Base-by-base conservation (phyloP, 1,140 invertebrate species). In the Caenorhabditis inopinata region DNA sequence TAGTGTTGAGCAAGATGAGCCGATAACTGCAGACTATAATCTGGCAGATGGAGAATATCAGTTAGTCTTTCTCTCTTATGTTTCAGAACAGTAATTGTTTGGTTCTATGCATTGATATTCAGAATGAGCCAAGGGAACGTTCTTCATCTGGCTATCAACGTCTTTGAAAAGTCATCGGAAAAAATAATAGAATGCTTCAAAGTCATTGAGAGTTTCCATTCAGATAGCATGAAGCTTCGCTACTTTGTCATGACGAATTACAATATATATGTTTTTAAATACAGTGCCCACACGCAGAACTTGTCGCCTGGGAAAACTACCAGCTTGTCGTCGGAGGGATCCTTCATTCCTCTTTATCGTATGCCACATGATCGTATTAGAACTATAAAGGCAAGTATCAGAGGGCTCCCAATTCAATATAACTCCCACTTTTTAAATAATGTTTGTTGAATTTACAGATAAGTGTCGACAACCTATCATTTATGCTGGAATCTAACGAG, bases 91-190 rank as follows among this genome's bases (percentile, higher is more conserved):
- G n/a, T n/a, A 42, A 42, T 42, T 42, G 38, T n/a, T n/a, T n/a
- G n/a, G n/a, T n/a, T n/a, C n/a, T n/a, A n/a, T n/a, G n/a, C n/a
- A 42, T 5, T 38, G 0, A 21, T 9, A 38, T 68, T 18, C 32
- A 68, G 58, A 38, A 68, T 68, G 58, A 68, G 58, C 58, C 58
- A 68, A 68, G 58, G 58, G 21, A 32, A 68, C 32, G 32, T 68
- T 9, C 32, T 68, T 1, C n/a, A 68, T 9, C 58, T 68, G 6
- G 58, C 58, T 9, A 68, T 68, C 29, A 38, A 68, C 58, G n/a
- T 68, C 4, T 68, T 68, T 18, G 58, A 68, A 6, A 38, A 42
- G 16, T 68, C 29, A 9, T 68, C 58, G 7, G 58, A 68, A 32
- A 68, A 68, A 21, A 68, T 68, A n/a, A 42, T 68, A 16, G 58